Evolutionary conservation across 2,113 vertebrate species (phyloP).

Genomic region (Syngnathus typhle): DNA sequence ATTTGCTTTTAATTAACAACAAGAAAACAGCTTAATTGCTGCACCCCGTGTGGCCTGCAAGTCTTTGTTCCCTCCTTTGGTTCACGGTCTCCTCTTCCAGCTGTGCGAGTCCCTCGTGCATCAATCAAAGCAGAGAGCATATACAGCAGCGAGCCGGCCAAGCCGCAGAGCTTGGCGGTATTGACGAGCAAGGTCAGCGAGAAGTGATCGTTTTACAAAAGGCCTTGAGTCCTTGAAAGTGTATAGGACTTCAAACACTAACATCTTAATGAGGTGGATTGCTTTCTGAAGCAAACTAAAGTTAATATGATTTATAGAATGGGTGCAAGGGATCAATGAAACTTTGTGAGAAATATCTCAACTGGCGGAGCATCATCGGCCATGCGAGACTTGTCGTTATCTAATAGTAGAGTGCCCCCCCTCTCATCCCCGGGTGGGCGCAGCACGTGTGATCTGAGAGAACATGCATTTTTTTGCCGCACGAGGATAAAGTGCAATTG

Average conservation of each 20-base stretch:
- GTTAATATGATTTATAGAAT: constrained; percentile 54
- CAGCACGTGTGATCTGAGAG: background rate
- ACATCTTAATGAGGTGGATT: constrained; percentile 49
- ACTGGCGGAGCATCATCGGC: constrained; percentile 39
- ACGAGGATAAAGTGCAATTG: too few species aligned
- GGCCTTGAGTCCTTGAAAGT: constrained; percentile 8
- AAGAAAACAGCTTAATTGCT: constrained; percentile 73
- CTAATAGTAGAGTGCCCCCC: background rate
- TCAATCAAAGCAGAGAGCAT: constrained; percentile 60
- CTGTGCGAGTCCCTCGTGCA: constrained; percentile 54
- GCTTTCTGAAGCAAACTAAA: constrained; percentile 43
- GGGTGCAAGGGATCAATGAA: constrained; percentile 12
- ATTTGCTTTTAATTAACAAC: constrained; percentile 74
- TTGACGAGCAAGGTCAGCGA: constrained; percentile 28
- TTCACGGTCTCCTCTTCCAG: constrained; percentile 60
- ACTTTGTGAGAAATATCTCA: constrained; percentile 2
- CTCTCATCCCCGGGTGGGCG: too few species aligned
- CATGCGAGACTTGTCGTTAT: constrained; percentile 34
- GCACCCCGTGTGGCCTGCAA: constrained; percentile 63
- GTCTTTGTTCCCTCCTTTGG: constrained; percentile 60
- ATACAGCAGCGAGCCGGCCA: constrained; percentile 25
- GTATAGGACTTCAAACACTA: constrained; percentile 30
- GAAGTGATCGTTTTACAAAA: constrained; percentile 17
- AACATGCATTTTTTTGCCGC: too few species aligned
- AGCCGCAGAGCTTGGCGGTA: constrained; percentile 15